Base-by-base conservation (phyloP, 2,888 invertebrate species). In the Autographa gamma region DNA sequence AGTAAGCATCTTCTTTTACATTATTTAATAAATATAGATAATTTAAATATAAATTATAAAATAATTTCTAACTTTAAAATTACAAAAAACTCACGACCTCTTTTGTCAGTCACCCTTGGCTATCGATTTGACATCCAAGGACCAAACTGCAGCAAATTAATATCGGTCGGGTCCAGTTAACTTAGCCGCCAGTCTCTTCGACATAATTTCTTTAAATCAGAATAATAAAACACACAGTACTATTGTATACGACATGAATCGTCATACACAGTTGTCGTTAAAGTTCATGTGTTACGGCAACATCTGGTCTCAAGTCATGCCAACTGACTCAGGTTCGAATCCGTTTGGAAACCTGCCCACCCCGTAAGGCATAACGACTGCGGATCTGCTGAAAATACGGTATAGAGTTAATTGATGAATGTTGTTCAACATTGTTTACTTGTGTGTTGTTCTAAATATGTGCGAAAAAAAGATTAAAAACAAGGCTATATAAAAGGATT, bases 231-330 rank as follows among this genome's bases (percentile, higher is more conserved):
- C 2, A 61, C 0, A 31, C 2, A 43, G 7, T 11, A 6, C 6
- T 60, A 43, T 63, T 19, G 60, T 66, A 58, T 41, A 66, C 71
- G 25, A 58, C 52, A 60, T 76, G 67, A 80, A 77, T 76, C 64
- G 60, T 67, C 54, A 67, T 19, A 52, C 59, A 69, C 43, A 60
- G 68, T 63, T 16, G 34, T 80, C 59, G 81, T 77, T 80, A 76
- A 77, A 68, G 18, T 60, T 65, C 56, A 76, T 68, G 66, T 58
- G 63, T 65, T 76, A 67, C 48, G 48, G 60, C 68, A 66, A 71
- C 77, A 77, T 77, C 77, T 77, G 81, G 54, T 66, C 60, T 77
- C 72, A 77, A 80, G 81, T 71, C 72, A 80, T 77, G 77, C 77
- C 77, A 77, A 76, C 81, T 52, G 81, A 67, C 77, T 76, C 71